phyloP scores from a whole-genome alignment of 2,113 vertebrate species.

The Hydrochoerus hydrochaeris region DNA sequence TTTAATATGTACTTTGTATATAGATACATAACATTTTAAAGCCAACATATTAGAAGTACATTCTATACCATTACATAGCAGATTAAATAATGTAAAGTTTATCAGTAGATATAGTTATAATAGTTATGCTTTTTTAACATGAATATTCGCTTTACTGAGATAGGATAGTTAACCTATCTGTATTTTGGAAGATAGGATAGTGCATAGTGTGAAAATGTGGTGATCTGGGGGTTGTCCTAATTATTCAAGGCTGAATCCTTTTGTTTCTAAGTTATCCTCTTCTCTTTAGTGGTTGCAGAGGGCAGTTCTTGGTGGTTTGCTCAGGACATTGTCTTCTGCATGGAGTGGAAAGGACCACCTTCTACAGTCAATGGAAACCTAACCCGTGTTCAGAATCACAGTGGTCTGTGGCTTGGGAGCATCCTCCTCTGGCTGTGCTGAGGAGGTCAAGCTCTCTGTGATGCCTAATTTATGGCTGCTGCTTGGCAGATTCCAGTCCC shows the following conservation, averaged over 20 bases:
- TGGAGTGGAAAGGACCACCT: not conserved
- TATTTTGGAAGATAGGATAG: not conserved
- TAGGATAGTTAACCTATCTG: not conserved
- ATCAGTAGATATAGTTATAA: not conserved
- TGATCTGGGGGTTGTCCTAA: not conserved
- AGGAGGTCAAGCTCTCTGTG: not conserved
- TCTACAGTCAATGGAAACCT: conserved; percentile 51
- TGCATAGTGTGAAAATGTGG: not conserved
- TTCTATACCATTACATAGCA: not conserved
- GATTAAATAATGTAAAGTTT: not conserved
- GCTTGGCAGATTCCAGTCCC: not conserved
- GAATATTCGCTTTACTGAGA: not conserved
- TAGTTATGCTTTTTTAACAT: not conserved
- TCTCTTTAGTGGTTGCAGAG: not conserved
- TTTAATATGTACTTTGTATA: not conserved
- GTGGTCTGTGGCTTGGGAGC: not conserved
- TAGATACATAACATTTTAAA: not conserved
- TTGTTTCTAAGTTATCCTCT: not conserved
- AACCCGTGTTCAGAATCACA: not conserved
- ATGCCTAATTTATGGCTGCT: not conserved
- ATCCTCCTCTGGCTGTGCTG: not conserved
- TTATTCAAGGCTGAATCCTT: not conserved
- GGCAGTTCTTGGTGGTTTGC: not conserved
- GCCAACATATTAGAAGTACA: not conserved
- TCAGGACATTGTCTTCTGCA: not conserved